Evolutionary conservation across 2,797 vertebrate species (phyloP).

Genomic region (Anisognathus igniventris): DNA sequence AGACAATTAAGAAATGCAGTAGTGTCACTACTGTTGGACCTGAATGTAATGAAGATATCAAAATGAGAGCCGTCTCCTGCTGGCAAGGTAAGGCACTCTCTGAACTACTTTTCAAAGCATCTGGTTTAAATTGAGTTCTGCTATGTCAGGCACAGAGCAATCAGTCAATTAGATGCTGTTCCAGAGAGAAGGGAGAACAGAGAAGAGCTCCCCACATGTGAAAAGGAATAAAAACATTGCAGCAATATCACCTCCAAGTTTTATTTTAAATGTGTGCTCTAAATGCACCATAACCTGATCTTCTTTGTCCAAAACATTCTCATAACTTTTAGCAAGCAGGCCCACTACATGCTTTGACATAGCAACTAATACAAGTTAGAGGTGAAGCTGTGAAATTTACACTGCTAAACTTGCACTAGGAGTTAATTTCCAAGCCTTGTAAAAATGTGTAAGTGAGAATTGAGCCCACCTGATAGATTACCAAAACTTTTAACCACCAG

Average conservation of each 20-base stretch:
- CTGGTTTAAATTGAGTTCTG: background rate
- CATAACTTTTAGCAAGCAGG: background rate
- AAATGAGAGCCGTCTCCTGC: background rate
- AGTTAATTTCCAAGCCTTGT: background rate
- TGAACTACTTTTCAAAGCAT: constrained; percentile 5
- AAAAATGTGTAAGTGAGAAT: background rate
- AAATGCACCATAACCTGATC: background rate
- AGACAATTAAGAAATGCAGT: background rate
- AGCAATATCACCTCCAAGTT: background rate
- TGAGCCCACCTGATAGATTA: background rate
- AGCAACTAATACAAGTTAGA: background rate
- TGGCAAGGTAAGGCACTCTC: background rate
- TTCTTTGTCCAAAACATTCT: background rate
- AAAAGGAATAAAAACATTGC: background rate
- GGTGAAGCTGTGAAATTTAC: background rate
- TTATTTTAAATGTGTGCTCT: background rate
- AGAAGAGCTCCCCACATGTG: accelerated
- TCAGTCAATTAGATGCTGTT: background rate
- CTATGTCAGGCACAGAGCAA: background rate
- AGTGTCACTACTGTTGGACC: background rate
- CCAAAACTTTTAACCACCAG: background rate
- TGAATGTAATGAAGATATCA: background rate
- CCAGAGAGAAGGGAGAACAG: background rate
- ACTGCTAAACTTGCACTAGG: background rate
- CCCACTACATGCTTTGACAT: background rate